Base-by-base conservation (phyloP, 2,113 vertebrate genomes). In the Willisornis vidua region DNA sequence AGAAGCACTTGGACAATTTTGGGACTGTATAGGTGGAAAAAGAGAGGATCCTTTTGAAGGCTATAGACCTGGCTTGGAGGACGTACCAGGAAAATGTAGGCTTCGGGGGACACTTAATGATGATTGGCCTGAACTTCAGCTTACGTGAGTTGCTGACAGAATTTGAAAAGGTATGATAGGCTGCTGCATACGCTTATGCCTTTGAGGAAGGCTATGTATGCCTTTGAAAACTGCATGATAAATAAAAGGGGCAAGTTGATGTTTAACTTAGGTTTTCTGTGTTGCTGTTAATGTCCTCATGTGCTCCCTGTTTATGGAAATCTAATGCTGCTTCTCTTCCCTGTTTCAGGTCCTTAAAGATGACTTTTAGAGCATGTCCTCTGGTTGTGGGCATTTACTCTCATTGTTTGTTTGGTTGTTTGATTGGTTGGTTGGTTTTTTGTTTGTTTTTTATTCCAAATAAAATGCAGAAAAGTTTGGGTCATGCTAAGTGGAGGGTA, bases 41-140 rank as follows among this genome's bases (percentile, higher is more conserved):
- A 76, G 59, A 66, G 25, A 80, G 15, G 41, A 89, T 39, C 63
- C 12, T 93, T 90, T 62, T 62, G 76, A 94, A 97, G 90, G 86
- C 93, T 57, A 19, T 74, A 94, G 92, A 87, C 91, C 78, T 95
- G 94, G 87, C 89, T 94, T 93, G 96, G 94, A 96, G 90, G 78
- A 97, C 90, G 14, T 95, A 93, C 90, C 90, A 90, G 94, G 79
- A 98, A 97, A 95, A 98, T 98, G 98, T 98, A 97, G 97, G 96
- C 96, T 97, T 74, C 33, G 4, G 90, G 97, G 97, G 97, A 97
- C 45, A 5, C 94, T 95, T 97, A 88, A 99, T 88, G 95, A 99
- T 99, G 99, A 99, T 99, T 98, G 99, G 99, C 92, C 98, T 99
- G 95, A 99, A 98, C 97, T 99, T 99, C 98, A 98, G 98, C 96